These are phyloP conservation scores for Arion vulgaris DNA, from an alignment of 1,140 invertebrate genomes.

Conservation along the genomic window DNA sequence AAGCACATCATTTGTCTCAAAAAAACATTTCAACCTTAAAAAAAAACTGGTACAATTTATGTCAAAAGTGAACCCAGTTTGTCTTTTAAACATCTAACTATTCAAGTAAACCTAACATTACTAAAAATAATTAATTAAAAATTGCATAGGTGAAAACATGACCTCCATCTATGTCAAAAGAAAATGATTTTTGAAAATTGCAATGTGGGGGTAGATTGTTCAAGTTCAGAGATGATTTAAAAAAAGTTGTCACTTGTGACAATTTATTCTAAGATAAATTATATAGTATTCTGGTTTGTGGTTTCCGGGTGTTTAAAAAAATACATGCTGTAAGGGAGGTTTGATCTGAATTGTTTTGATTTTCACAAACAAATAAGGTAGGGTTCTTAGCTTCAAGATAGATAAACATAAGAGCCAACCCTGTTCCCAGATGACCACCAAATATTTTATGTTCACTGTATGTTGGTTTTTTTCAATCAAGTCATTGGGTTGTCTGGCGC, in stretches of 20 bases:
- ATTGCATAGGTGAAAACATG: conserved; percentile 25
- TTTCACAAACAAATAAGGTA: not conserved
- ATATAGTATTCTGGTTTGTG: too few relatives aligned
- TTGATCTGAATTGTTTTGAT: too few relatives aligned
- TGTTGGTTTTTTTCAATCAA: conserved; percentile 16
- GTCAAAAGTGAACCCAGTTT: conserved; percentile 8
- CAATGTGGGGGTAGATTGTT: conserved; percentile 13
- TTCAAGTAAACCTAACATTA: conserved; percentile 16
- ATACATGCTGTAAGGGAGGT: too few relatives aligned
- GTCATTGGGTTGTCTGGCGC: conserved; percentile 34
- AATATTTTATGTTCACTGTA: not conserved
- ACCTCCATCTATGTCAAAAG: not conserved
- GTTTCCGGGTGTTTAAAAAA: too few relatives aligned
- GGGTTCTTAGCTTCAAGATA: conserved; percentile 14
- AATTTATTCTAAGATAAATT: too few relatives aligned
- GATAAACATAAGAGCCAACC: conserved; percentile 23
- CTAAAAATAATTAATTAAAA: conserved; percentile 17
- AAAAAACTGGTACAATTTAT: not conserved
- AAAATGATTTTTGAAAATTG: not conserved
- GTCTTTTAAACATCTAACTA: not conserved
- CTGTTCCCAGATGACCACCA: conserved; percentile 32
- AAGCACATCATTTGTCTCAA: conserved; percentile 28
- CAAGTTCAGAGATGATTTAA: not conserved
- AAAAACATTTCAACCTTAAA: not conserved
- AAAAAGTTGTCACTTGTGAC: not conserved